These are phyloP conservation scores for Drosophila diplacantha DNA, from an alignment of 2,888 invertebrate genomes.

Conservation along the genomic window DNA sequence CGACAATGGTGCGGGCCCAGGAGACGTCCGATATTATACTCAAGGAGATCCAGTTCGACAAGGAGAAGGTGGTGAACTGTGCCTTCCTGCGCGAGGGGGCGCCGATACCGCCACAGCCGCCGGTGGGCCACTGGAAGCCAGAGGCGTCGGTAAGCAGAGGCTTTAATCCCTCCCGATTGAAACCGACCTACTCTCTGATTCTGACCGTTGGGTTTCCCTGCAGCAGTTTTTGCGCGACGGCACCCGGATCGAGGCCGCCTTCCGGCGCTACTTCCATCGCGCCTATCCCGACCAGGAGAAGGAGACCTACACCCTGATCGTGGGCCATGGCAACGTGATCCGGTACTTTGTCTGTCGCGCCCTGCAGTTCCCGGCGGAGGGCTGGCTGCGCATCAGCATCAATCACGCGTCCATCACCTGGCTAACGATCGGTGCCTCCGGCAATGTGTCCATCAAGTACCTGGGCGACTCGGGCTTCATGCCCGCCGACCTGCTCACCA, in stretches of 20 bases:
- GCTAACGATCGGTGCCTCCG: constrained; percentile 90
- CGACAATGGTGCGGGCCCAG: constrained; percentile 95
- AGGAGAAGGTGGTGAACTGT: constrained; percentile 82
- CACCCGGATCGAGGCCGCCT: constrained; percentile 96
- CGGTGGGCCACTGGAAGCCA: constrained; percentile 91
- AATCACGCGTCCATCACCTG: constrained; percentile 96
- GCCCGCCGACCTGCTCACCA: constrained; percentile 85
- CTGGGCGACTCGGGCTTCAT: constrained; percentile 95
- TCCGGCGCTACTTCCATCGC: constrained; percentile 94
- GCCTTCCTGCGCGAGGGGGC: constrained; percentile 93
- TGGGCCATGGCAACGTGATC: constrained; percentile 99
- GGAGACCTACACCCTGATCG: constrained; percentile 92
- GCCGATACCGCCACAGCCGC: constrained; percentile 96
- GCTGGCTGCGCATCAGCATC: constrained; percentile 94
- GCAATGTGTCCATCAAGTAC: constrained; percentile 88
- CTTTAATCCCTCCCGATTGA: not conserved
- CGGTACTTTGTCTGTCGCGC: constrained; percentile 96
- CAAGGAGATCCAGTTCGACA: constrained; percentile 81
- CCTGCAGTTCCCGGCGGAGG: constrained; percentile 97
- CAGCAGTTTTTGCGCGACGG: constrained; percentile 96
- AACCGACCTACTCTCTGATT: not conserved
- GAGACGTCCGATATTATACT: constrained; percentile 93
- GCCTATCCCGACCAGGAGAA: constrained; percentile 88
- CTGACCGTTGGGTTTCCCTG: constrained; percentile 39
- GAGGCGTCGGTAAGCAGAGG: constrained; percentile 83